Evolutionary conservation across 2,888 invertebrate genomes (phyloP), one percentile per base, ranked within the genome.

Genomic region (Ariolimax columbianus): DNA sequence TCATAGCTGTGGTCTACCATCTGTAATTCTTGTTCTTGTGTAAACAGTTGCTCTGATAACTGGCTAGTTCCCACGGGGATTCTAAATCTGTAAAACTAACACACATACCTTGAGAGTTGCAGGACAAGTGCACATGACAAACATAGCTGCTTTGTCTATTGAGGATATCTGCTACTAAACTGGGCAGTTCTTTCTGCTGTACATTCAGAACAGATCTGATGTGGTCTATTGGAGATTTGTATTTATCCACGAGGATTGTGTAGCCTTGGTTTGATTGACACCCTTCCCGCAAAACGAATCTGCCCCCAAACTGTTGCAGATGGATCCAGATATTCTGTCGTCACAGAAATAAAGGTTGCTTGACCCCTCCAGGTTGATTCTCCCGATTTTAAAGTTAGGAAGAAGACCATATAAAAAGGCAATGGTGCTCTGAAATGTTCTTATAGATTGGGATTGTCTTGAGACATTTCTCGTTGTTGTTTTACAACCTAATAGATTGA

Each of bases 341-440:
- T 94, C 97, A 81, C 91, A 91, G 86, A 91, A 91, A 47, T 88
- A 87, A 9, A 88, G 23, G 73, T 85, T 88, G 9, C 72, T 59
- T 9, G 90, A 85, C 19, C 85, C 83, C 26, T 89, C 85, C 11
- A 98, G 95, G 40, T 95, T 95, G 9, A 97, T 94, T 84, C 96
- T 96, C 17, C 96, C 90, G 3, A 96, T 95, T 78, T 96, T 95
- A 84, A 97, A 96, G 1, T 95, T 94, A 6, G 96, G 96, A 63
- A 97, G 94, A 87, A 97, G 95, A 0, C 96, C 96, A 92, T 96
- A 97, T 3, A 97, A 93, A 89, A 97, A 95, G 0, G 97, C 97
- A 89, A 97, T 95, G 0, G 97, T 96, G 90, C 98, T 98, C 94
- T 98, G 98, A 92, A 97, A 97, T 36, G 98, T 98, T 90, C 99